phyloP scores from a whole-genome alignment of 92 coral and sea anemone genomes.

The Isaurus tuberculatus region DNA sequence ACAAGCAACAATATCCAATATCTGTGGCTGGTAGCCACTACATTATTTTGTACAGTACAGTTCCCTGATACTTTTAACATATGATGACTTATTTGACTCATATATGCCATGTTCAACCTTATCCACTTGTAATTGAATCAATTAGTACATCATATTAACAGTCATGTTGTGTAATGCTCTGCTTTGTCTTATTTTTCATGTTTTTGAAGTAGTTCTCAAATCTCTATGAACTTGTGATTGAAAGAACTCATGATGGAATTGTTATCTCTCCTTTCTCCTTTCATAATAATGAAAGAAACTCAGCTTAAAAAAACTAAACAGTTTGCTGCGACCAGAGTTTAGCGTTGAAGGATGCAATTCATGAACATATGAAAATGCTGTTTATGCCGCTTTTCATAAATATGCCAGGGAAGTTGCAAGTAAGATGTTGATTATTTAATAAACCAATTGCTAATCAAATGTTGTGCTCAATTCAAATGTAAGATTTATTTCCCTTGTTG shows the following conservation, averaged over 20 bases:
- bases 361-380: conserved; percentile 6
- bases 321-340: conserved; percentile 23
- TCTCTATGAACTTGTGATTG: background rate
- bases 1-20: background rate
- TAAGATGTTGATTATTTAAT: background rate
- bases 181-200: background rate
- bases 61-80: background rate
- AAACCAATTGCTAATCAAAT: background rate
- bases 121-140: background rate
- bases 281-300: conserved; percentile 4
- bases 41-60: background rate
- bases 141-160: background rate
- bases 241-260: background rate
- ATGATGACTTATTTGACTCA: background rate
- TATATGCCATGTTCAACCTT: background rate
- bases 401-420: conserved; percentile 31
- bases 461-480: background rate
- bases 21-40: background rate
- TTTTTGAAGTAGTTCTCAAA: background rate
- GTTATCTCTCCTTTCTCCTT: too few species aligned
- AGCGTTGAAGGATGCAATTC: conserved; percentile 21
- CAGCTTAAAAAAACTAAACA: conserved; percentile 22
- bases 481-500: background rate
- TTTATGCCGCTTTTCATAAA: conserved; percentile 28
- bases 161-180: background rate